Conservation (phyloP, 2,888 invertebrate species). For the Andrena bucephala region DNA sequence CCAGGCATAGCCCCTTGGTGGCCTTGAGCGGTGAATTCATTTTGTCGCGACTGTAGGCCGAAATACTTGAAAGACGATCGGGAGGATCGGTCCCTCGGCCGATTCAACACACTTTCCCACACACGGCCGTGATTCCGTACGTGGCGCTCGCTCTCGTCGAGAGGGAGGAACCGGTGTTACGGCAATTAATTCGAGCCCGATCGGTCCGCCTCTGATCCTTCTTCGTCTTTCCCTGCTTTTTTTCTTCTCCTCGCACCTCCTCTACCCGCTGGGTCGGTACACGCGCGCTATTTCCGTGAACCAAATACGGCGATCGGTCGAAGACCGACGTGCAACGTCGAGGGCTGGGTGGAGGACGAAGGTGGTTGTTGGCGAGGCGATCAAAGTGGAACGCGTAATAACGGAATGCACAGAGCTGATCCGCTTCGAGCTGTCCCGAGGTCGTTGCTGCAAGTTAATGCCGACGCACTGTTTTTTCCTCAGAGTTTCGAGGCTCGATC, state of each 20-base stretch:
- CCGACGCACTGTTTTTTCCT: not conserved
- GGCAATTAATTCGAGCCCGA: slow-evolving; percentile 72
- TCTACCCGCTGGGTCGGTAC: slow-evolving; percentile 10
- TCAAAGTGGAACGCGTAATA: slow-evolving; percentile 74
- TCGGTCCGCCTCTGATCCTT: slow-evolving; percentile 65
- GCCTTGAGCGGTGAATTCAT: not conserved
- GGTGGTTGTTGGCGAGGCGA: slow-evolving; percentile 51
- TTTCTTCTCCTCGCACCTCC: not conserved
- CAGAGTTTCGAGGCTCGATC: not conserved
- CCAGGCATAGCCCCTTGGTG: not conserved
- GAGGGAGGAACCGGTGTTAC: slow-evolving; percentile 72
- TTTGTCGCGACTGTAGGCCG: slow-evolving; percentile 6
- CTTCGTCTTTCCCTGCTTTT: slow-evolving; percentile 34
- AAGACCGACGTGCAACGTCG: slow-evolving; percentile 46
- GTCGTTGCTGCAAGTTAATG: slow-evolving; percentile 1
- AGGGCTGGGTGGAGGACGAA: slow-evolving; percentile 35
- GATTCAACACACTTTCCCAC: slow-evolving; percentile 69
- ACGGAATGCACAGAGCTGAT: slow-evolving; percentile 71
- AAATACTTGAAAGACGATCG: slow-evolving; percentile 3
- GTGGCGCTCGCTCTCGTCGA: slow-evolving; percentile 64
- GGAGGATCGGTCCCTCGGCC: slow-evolving; percentile 24
- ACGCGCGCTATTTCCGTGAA: slow-evolving; percentile 71
- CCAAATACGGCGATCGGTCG: slow-evolving; percentile 69
- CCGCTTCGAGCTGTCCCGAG: slow-evolving; percentile 59
- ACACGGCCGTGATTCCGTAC: slow-evolving; percentile 59